phyloP scores from a whole-genome alignment of 2,888 invertebrate species.

The Sphaeridia pumilis region DNA sequence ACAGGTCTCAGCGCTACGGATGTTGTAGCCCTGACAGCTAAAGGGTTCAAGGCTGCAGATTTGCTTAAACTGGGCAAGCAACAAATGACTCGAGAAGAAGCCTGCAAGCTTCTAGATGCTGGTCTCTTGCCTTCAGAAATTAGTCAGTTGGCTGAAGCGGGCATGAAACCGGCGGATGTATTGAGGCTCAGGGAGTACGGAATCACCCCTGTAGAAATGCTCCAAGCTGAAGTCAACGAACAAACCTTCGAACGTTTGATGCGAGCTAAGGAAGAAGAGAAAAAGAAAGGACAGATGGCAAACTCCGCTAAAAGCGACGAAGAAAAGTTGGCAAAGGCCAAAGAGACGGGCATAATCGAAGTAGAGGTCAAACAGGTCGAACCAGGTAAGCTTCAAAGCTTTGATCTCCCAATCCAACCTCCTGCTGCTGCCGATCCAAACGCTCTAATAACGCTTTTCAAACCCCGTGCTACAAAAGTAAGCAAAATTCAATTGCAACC shows the following conservation, averaged over 20 bases:
- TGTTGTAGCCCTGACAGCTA: neutral
- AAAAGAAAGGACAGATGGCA: neutral
- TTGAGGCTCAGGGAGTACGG: neutral
- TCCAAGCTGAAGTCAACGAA: neutral
- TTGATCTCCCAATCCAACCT: neutral
- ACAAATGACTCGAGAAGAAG: neutral
- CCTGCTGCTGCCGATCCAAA: neutral
- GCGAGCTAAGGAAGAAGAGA: neutral
- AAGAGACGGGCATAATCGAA: neutral
- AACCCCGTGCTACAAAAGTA: conserved; percentile 8
- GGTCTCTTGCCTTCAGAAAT: neutral
- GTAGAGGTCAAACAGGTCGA: conserved; percentile 2
- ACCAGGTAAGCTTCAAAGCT: conserved; percentile 2
- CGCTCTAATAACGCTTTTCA: conserved; percentile 1
- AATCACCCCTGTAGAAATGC: neutral
- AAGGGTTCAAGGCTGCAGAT: neutral
- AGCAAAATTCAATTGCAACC: conserved; percentile 11
- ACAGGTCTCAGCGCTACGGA: neutral
- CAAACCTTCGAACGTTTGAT: neutral
- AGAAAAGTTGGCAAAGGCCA: neutral
- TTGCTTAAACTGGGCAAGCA: neutral
- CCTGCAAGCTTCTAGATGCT: neutral
- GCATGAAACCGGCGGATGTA: neutral
- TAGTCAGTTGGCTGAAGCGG: neutral
- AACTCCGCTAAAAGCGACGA: neutral